Evolutionary conservation across 2,113 vertebrate species (phyloP).

Genomic region (Phrynosoma blainvillii): DNA sequence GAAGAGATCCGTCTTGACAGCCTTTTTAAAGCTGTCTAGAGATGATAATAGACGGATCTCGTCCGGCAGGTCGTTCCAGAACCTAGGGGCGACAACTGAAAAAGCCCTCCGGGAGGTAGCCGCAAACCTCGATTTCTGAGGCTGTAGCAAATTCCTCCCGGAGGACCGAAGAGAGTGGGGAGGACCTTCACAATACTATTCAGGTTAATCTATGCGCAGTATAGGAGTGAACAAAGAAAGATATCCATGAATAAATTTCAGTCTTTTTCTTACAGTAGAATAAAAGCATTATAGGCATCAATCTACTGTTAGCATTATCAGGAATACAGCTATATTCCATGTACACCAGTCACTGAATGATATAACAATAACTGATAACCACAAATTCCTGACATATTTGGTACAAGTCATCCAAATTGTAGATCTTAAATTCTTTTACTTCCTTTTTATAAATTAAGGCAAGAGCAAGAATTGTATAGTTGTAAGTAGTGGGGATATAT

Average conservation of each 20-base stretch:
- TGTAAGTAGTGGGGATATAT: slow-evolving; percentile 12
- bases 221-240: no score
- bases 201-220: background rate
- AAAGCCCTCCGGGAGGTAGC: no score
- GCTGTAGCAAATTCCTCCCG: no score
- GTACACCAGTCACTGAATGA: background rate
- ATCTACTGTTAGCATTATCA: background rate
- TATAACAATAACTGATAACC: background rate
- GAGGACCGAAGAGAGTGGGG: no score
- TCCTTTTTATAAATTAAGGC: slow-evolving; percentile 38
- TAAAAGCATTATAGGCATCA: background rate
- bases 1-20: no score
- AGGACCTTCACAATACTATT: background rate
- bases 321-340: background rate
- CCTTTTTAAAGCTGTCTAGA: no score
- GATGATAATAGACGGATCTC: no score
- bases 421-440: background rate
- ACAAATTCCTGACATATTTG: background rate
- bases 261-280: background rate
- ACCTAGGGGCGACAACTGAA: no score
- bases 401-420: background rate
- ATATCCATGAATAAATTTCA: background rate
- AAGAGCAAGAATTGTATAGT: slow-evolving; percentile 23
- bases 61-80: no score
- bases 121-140: no score